A percentile compares a stretch with the other conserved stretches of the same genome.
These are phyloP conservation scores for Pipra filicauda DNA, from an alignment of 2,113 vertebrate genomes.

Conservation along the genomic window DNA sequence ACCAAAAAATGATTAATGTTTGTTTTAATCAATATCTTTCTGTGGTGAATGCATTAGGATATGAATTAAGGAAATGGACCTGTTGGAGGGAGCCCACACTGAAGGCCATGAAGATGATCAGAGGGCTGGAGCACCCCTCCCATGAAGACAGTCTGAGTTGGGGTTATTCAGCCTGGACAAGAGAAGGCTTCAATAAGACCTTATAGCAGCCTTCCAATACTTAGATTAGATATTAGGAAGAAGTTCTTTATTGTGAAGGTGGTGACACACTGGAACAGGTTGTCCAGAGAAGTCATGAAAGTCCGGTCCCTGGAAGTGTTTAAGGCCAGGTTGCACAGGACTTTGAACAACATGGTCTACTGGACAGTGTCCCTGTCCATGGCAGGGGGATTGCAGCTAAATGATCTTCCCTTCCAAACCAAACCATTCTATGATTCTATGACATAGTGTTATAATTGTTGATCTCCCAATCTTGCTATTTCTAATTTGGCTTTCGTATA, in stretches of 20 bases:
- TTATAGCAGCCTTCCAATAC: neutral
- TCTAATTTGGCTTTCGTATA: neutral
- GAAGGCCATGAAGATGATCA: neutral
- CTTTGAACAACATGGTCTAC: neutral
- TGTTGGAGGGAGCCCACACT: neutral
- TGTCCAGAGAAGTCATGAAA: neutral
- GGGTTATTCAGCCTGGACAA: neutral
- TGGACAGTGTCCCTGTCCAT: neutral
- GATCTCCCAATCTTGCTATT: neutral
- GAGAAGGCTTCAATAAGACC: neutral
- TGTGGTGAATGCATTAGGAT: neutral
- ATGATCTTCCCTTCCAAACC: neutral
- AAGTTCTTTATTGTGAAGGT: neutral
- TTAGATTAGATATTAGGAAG: neutral
- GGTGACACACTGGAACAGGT: neutral
- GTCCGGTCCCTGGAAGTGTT: neutral
- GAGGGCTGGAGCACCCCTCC: fast-evolving
- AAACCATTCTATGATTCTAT: neutral
- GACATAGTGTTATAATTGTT: neutral
- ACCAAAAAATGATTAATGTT: neutral
- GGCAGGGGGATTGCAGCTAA: neutral
- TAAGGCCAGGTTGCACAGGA: neutral
- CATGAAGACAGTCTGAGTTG: neutral
- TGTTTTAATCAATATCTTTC: neutral
- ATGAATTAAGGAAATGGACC: neutral